A percentile compares a stretch with the other conserved stretches of the same genome.
These are phyloP conservation scores for Mellilla xanthometata DNA, from an alignment of 2,888 invertebrate genomes.

Conservation along the genomic window DNA sequence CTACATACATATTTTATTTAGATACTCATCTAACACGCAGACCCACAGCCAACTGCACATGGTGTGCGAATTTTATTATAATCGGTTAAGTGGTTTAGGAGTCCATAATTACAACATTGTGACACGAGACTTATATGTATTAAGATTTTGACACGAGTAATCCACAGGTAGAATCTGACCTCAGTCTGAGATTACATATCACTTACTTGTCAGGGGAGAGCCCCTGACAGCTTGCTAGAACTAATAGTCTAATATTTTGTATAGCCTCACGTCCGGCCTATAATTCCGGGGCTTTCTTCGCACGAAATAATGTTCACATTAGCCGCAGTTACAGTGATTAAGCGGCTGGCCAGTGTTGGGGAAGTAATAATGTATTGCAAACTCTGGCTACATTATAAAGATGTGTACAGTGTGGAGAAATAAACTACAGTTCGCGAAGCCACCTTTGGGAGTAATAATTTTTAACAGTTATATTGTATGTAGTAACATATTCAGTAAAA, in stretches of 20 bases:
- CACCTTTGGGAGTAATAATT: too few relatives aligned
- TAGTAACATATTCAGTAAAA: too few relatives aligned
- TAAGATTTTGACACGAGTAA: too few relatives aligned
- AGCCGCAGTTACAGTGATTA: constrained; percentile 79
- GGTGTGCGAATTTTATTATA: too few relatives aligned
- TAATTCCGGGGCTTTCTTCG: constrained; percentile 69
- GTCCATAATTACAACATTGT: too few relatives aligned
- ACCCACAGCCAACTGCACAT: too few relatives aligned
- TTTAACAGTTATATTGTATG: too few relatives aligned
- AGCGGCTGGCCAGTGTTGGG: constrained; percentile 62
- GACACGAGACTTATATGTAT: too few relatives aligned
- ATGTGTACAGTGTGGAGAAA: constrained; percentile 3
- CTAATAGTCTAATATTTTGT: constrained; percentile 60
- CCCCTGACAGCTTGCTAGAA: constrained; percentile 29
- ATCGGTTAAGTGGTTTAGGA: too few relatives aligned
- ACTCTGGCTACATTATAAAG: constrained; percentile 44
- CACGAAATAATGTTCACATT: constrained; percentile 74
- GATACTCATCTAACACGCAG: too few relatives aligned
- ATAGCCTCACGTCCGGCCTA: constrained; percentile 60
- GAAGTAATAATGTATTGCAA: constrained; percentile 61
- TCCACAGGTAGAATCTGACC: background rate
- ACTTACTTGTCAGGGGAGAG: too few relatives aligned
- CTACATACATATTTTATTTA: too few relatives aligned
- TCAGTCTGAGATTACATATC: constrained; percentile 15
- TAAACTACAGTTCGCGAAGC: background rate